These are phyloP conservation scores for Trachymyrmex cornetzi DNA, from an alignment of 1,140 invertebrate genomes.

Conservation along the genomic window DNA sequence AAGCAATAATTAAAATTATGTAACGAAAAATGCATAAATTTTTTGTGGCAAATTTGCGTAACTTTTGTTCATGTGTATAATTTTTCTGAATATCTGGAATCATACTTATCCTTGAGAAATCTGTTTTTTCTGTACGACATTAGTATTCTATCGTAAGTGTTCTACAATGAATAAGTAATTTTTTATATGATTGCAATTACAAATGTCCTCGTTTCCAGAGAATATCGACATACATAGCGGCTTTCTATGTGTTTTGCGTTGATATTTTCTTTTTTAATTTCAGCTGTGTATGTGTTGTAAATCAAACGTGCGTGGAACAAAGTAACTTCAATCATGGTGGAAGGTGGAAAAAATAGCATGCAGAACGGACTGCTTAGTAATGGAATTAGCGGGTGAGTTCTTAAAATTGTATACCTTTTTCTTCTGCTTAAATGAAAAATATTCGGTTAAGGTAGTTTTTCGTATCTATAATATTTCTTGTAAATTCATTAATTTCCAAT, in stretches of 20 bases:
- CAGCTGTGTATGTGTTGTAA: neutral
- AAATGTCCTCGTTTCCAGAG: neutral
- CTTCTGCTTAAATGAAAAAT: neutral
- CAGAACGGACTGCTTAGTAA: slow-evolving; percentile 48
- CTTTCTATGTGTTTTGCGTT: neutral
- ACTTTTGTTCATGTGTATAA: neutral
- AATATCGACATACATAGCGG: neutral
- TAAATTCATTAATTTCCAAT: no score
- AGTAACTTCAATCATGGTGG: slow-evolving; percentile 29
- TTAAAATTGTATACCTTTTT: slow-evolving; percentile 12
- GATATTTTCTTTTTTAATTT: slow-evolving; percentile 5
- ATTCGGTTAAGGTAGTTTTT: no score
- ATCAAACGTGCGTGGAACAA: neutral
- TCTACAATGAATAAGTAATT: neutral
- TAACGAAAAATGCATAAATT: neutral
- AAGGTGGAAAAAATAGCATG: slow-evolving; percentile 24
- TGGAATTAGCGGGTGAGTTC: slow-evolving; percentile 47
- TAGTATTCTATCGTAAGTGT: neutral
- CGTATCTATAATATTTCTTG: no score
- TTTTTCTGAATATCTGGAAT: slow-evolving; percentile 24
- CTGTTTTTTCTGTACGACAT: neutral
- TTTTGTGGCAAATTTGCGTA: neutral
- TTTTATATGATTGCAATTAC: slow-evolving; percentile 2
- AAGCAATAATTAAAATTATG: neutral
- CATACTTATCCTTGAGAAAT: neutral